Base-by-base conservation (phyloP, 2,888 invertebrate species). In the Malachius bipustulatus region DNA sequence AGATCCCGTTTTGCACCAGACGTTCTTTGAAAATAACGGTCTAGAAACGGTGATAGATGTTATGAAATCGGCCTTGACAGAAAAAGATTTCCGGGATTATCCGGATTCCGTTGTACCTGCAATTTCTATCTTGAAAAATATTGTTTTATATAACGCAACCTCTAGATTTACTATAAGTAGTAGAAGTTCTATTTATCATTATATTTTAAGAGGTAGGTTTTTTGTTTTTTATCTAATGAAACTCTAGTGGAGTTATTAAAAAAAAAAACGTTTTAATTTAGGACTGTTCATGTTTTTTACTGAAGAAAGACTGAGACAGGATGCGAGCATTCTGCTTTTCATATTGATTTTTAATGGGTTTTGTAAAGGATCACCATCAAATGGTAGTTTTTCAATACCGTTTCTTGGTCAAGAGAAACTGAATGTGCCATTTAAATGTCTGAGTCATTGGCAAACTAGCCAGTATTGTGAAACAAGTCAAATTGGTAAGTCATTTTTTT, bases 21-120 rank as follows among this genome's bases (percentile, higher is more conserved):
- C 66, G 0, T 79, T 80, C 49, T 38, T 77, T 10, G 66, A 70
- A 32, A 61, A 65, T 31, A 64, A 69, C 38, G 79, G 79, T 0
- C 41, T 78, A 8, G 59, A 64, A 33, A 50, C 72, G 29, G 48
- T 71, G 19, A 47, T 65, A 14, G 59, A 69, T 31, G 58, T 67
- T 32, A 64, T 72, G 48, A 54, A 60, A 35, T 60, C 56, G 40
- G 60, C 67, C 2, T 46, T 59, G 50, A 55, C 56, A 16, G 67
- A 67, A 42, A 59, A 61, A 30, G 62, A 67, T 45, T 66, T 57
- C 44, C 50, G 51, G 2, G 62, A 67, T 50, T 69, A 69, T 56
- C 66, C 69, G 4, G 69, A 71, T 52, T 67, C 67, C 9, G 61
- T 66, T 8, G 60, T 70, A 45, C 64, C 70, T 2, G 58, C 64